Evolutionary conservation across 2,113 vertebrate genomes (phyloP).

Genomic region (Danionella cerebrum): DNA sequence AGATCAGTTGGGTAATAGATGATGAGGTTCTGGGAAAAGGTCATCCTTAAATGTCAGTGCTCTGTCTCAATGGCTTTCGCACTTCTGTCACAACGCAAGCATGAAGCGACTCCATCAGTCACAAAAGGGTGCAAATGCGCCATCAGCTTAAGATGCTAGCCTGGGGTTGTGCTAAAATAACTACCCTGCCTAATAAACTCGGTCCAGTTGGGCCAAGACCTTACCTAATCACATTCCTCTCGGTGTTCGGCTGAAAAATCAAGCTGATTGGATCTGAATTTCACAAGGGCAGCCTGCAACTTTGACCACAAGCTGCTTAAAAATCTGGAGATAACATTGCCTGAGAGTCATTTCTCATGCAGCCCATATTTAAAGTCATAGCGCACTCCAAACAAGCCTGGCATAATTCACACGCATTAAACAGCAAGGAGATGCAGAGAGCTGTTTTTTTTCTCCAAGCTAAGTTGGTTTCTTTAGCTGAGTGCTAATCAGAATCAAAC

Average conservation of each 20-base stretch:
- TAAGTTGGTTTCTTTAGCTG: conserved; percentile 35
- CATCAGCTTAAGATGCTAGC: conserved; percentile 21
- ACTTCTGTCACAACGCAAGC: conserved; percentile 20
- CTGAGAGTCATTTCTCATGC: conserved; percentile 15
- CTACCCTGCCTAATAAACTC: conserved; percentile 2
- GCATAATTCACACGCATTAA: conserved; percentile 35
- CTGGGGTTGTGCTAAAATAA: conserved; percentile 9
- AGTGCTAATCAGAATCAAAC: conserved; percentile 42
- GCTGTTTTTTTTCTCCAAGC: conserved; percentile 26
- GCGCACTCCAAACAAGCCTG: conserved; percentile 13
- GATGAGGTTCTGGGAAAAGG: conserved; percentile 46
- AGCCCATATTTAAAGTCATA: conserved; percentile 9
- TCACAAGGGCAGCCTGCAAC: neutral
- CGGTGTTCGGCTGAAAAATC: neutral
- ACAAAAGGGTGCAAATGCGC: neutral
- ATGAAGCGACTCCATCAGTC: conserved; percentile 29
- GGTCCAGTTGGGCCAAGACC: conserved; percentile 1
- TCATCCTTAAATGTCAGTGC: conserved; percentile 48
- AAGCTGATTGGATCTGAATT: neutral
- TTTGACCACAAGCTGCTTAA: neutral
- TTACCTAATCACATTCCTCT: neutral
- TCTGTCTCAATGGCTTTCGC: conserved; percentile 37
- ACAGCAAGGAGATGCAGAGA: conserved; percentile 34
- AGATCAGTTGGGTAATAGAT: conserved; percentile 38
- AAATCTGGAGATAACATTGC: neutral